Base-by-base conservation (phyloP, 30 jellyfish, hydroid and myxozoan species). In the Aurelia sp. region DNA sequence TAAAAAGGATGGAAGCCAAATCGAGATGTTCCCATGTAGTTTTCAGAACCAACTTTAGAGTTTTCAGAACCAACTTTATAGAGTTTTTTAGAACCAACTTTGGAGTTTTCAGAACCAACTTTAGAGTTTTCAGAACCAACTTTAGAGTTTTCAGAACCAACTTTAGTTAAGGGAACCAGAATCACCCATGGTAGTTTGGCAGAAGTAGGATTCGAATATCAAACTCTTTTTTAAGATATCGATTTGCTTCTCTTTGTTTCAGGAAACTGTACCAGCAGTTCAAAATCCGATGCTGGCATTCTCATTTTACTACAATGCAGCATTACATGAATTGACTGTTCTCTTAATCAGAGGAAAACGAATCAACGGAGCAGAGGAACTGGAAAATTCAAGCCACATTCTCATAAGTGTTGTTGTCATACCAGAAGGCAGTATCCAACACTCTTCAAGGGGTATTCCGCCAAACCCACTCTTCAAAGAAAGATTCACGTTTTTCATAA, bases 381-480 rank as follows among this genome's bases (percentile, higher is more conserved):
- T 20, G 19, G 62, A 73, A 0, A 31, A 38, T 15, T 44, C 40
- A 20, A 31, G 53, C 18, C 96, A 88, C 72, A 53, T 88, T 44
- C 5, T 47, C 15, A 51, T 88, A 50, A 88, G 96, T 78, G 91
- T 82, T 52, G 81, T 88, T 27, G 8, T 78, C 27, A 55, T 78
- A 51, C 88, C 89, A 10, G 91, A 78, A 24, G 90, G 91, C 72
- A 70, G 60, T 50, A 78, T 88, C 57, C 38, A 47, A 24, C 96
- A 88, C 18, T 77, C 96, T 6, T 78, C 82, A 15, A 24, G 24
- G 9, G 86, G 91, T 12, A 72, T 74, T 22, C 81, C 91, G 2
- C 97, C 98, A 3, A 79, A 79, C 61, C 99, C 97, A 4, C 87
- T 86, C 19, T 89, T 87, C 86, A 89, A 90, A 53, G 91, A 95